Evolutionary conservation across 2,797 vertebrate species (phyloP).

Genomic region (Pipistrellus nathusii): DNA sequence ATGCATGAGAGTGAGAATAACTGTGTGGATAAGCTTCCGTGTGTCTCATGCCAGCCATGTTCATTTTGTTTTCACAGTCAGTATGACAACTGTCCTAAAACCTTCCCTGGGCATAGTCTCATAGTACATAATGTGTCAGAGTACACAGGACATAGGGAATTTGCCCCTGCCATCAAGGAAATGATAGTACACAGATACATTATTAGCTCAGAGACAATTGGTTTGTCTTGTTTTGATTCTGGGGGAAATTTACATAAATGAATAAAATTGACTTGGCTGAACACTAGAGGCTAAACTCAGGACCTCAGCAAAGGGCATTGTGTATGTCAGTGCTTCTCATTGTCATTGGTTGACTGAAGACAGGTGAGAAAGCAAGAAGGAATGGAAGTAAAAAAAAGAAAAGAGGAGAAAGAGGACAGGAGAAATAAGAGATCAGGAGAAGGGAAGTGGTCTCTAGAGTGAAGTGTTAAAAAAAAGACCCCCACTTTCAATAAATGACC

Average conservation of each 20-base stretch:
- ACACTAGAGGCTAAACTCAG: neutral
- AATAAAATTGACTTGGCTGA: constrained; percentile 2
- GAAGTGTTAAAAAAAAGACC: neutral
- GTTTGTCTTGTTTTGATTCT: constrained; percentile 54
- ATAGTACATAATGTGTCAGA: neutral
- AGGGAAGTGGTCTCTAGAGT: neutral
- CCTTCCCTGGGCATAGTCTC: neutral
- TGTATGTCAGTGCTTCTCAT: neutral
- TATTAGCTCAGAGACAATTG: constrained; percentile 28
- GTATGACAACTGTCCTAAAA: neutral
- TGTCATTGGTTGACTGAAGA: neutral
- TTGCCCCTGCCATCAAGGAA: neutral
- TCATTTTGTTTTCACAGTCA: constrained; percentile 19
- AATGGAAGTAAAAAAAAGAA: neutral
- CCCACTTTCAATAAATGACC: neutral
- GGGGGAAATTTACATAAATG: constrained; percentile 17
- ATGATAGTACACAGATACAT: neutral
- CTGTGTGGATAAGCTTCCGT: neutral
- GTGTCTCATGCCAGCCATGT: neutral
- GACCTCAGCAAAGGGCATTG: neutral
- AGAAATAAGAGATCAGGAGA: neutral
- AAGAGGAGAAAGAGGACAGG: neutral
- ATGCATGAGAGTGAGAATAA: neutral
- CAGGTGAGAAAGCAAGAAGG: neutral
- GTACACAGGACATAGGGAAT: neutral